A percentile compares a stretch with the other conserved stretches of the same genome.
These are phyloP conservation scores for Rhinolophus sinicus DNA, from an alignment of 2,113 vertebrate genomes.

Conservation along the genomic window DNA sequence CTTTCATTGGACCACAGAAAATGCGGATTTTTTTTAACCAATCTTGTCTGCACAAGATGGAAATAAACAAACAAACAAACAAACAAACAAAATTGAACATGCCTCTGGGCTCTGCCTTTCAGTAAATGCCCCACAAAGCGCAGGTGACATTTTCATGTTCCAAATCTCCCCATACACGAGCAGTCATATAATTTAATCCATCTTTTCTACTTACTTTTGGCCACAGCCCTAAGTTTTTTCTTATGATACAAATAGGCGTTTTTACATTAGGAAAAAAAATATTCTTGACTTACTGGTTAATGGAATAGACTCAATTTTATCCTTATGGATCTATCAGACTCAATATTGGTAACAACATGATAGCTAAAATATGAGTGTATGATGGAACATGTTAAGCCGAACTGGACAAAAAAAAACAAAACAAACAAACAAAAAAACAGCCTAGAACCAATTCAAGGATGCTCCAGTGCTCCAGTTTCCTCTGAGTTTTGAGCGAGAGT, in stretches of 20 bases:
- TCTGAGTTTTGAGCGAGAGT: not conserved
- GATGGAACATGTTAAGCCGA: not conserved
- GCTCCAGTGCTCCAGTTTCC: not conserved
- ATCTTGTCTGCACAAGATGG: not conserved
- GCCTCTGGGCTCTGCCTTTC: not conserved
- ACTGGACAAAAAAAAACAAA: not conserved
- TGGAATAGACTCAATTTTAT: not conserved
- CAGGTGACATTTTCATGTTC: not conserved
- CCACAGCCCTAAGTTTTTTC: not conserved
- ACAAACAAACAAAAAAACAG: not conserved
- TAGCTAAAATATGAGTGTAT: not conserved
- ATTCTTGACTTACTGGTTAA: constrained; percentile 5
- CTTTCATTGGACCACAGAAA: not conserved
- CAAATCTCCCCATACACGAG: not conserved
- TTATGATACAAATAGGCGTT: not conserved
- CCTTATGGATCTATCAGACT: not conserved
- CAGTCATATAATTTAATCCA: not conserved
- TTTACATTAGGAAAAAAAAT: not conserved
- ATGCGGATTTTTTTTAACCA: not conserved
- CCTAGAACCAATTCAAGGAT: not conserved
- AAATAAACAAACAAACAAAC: not conserved
- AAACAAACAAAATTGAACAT: not conserved
- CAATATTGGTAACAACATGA: not conserved
- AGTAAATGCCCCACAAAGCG: not conserved
- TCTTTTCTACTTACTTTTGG: not conserved